Evolutionary conservation across 2,888 invertebrate species (phyloP).

Genomic region (Ormyrus nitidulus): DNA sequence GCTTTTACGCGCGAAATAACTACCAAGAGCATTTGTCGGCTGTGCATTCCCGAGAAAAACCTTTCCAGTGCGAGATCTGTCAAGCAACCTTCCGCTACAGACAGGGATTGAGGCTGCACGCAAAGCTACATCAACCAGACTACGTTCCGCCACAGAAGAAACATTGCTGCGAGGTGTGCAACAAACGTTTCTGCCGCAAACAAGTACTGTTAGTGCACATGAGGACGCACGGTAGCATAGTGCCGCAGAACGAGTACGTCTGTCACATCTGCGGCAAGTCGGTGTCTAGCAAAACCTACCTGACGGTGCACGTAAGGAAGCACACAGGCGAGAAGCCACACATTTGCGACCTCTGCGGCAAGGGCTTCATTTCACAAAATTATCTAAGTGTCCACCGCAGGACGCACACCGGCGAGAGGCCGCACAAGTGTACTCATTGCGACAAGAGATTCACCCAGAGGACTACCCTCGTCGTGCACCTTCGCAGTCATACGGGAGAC

Average conservation of each 20-base stretch:
- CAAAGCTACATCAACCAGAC: slow-evolving; percentile 73
- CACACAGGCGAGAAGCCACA: slow-evolving; percentile 81
- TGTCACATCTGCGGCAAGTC: slow-evolving; percentile 81
- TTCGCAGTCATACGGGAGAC: slow-evolving; percentile 73
- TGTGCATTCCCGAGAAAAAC: slow-evolving; percentile 68
- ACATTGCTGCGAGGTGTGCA: slow-evolving; percentile 73
- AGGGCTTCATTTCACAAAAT: slow-evolving; percentile 73
- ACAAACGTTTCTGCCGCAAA: slow-evolving; percentile 72
- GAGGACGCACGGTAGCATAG: slow-evolving; percentile 69
- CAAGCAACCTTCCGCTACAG: slow-evolving; percentile 73
- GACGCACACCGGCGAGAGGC: slow-evolving; percentile 73
- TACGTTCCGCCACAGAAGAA: slow-evolving; percentile 74
- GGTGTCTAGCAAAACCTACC: slow-evolving; percentile 79
- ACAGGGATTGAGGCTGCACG: slow-evolving; percentile 71
- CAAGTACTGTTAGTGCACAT: slow-evolving; percentile 73
- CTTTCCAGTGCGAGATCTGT: slow-evolving; percentile 72
- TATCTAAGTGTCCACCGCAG: slow-evolving; percentile 72
- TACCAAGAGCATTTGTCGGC: slow-evolving; percentile 68
- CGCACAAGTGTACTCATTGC: slow-evolving; percentile 72
- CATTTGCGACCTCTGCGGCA: slow-evolving; percentile 76
- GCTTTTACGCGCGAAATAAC: slow-evolving; percentile 67
- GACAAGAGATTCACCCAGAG: slow-evolving; percentile 73
- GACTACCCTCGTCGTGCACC: slow-evolving; percentile 73
- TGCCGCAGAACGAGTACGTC: slow-evolving; percentile 75
- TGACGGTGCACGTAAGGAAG: slow-evolving; percentile 80